Base-by-base conservation (phyloP, 1,140 invertebrate genomes). In the Drosophila busckii region DNA sequence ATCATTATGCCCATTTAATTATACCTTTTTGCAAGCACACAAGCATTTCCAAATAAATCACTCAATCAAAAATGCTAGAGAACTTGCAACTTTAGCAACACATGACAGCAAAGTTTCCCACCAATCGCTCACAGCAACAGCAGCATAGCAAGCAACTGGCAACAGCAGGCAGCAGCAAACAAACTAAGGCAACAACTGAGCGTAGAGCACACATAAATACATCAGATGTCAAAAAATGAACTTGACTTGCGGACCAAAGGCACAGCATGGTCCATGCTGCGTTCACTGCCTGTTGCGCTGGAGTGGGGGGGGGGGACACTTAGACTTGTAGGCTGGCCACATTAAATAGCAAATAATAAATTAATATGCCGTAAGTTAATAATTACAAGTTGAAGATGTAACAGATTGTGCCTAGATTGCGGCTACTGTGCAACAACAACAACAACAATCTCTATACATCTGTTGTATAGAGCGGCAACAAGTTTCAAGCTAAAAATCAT, bases 281-380 rank as follows among this genome's bases (percentile, higher is more conserved):
- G n/a, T n/a, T n/a, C n/a, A n/a, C n/a, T n/a, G n/a, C n/a, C n/a
- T n/a, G n/a, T n/a, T n/a, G n/a, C n/a, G n/a, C n/a, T 17, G 28
- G 4, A 15, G 12, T 29, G 19, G 12, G 6, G 10, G 22, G 26
- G 4, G 9, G 0, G 0, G 0, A 9, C 20, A 12, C 13, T 23
- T 6, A n/a, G 28, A 31, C 67, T 73, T 44, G 68, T 54, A 54
- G 73, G 68, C 69, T 73, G 75, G 73, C 58, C 59, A 73, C 69
- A 80, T 80, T 80, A 80, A 80, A 80, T 73, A 73, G 68, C 75
- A 80, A 80, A 80, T 71, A 82, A 78, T 78, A 80, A 80, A 80
- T 80, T 82, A 80, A 80, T 82, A 80, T 82, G 73, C 73, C 75
- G 68, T 80, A 80, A 80, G 69, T 80, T 80, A 80, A 80, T 82